phyloP scores from a whole-genome alignment of 2,113 vertebrate species.

The Anguilla japonica region DNA sequence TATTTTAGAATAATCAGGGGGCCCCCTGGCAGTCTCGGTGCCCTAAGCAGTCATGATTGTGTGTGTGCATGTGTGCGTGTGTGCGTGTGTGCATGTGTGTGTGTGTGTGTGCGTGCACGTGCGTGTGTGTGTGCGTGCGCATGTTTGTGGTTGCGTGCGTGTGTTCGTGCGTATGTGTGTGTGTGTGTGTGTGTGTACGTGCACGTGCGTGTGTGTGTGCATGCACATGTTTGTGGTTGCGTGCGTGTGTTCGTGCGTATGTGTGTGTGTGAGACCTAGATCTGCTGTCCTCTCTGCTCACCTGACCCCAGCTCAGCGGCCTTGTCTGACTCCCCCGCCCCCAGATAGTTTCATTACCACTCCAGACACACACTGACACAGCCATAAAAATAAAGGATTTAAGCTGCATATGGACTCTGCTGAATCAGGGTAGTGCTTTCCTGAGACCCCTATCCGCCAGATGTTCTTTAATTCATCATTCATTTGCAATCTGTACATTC shows the following conservation, averaged over 20 bases:
- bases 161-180: too few relatives aligned
- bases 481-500: background rate
- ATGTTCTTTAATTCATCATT: background rate
- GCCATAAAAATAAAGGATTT: background rate
- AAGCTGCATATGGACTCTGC: background rate
- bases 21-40: too few relatives aligned
- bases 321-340: background rate
- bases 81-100: too few relatives aligned
- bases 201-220: background rate
- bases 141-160: too few relatives aligned
- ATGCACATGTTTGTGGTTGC: too few relatives aligned
- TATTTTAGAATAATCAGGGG: too few relatives aligned
- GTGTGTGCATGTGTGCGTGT: too few relatives aligned
- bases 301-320: background rate
- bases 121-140: too few relatives aligned
- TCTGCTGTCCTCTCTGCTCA: background rate
- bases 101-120: too few relatives aligned
- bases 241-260: too few relatives aligned
- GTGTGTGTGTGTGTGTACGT: background rate
- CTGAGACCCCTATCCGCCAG: background rate
- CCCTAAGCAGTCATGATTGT: too few relatives aligned
- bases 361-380: background rate
- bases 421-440: background rate
- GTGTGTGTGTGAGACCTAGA: background rate
- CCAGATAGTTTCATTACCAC: conserved; percentile 28